Base-by-base conservation (phyloP, 2,113 vertebrate genomes). In the Corydoras sp. region DNA sequence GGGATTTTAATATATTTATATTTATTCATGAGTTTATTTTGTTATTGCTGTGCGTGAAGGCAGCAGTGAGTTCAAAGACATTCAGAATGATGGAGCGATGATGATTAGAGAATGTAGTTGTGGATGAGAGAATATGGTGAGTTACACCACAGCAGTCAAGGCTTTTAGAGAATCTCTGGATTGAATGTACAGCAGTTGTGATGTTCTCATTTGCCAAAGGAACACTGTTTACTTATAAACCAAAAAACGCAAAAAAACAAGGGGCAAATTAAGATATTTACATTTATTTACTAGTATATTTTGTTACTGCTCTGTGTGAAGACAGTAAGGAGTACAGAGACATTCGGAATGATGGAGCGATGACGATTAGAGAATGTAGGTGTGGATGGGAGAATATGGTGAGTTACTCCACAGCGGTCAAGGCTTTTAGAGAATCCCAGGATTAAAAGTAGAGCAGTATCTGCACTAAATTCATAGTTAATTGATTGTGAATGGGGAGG, bases 71-170 rank as follows among this genome's bases (percentile, higher is more conserved):
- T 24, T 24, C 18, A 24, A 24, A 24, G 18, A 24, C 18, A 24
- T 24, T 24, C 18, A 24, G 18, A 24, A 24, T 24, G 18, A 24
- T 10, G 53, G 4, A 0, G 53, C 11, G 9, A 55, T 55, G 9
- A 13, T 1, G 9, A 13, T 55, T 13, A 55, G 53, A 55, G 14
- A 50, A 50, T 50, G 49, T 24, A 24, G 18, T 1, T 24, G 18
- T 24, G 18, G 18, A 24, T 24, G 18, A 24, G 18, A 69, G 65
- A 69, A 69, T 65, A 75, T 48, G 18, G 24, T 75, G 77, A 79
- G 18, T 75, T 72, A 75, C 51, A 10, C 65, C 48, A 24, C 43
- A 71, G 31, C 24, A 12, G 30, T 55, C 32, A 24, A 13, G 11
- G 10, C 13, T 61, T 75, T 56, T 71, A 58, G 24, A 72, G 62